A percentile compares a stretch with the other conserved stretches of the same genome.
Evolutionary conservation across 1,140 invertebrate genomes (phyloP).

Genomic region (Lasioglossum albipes): DNA sequence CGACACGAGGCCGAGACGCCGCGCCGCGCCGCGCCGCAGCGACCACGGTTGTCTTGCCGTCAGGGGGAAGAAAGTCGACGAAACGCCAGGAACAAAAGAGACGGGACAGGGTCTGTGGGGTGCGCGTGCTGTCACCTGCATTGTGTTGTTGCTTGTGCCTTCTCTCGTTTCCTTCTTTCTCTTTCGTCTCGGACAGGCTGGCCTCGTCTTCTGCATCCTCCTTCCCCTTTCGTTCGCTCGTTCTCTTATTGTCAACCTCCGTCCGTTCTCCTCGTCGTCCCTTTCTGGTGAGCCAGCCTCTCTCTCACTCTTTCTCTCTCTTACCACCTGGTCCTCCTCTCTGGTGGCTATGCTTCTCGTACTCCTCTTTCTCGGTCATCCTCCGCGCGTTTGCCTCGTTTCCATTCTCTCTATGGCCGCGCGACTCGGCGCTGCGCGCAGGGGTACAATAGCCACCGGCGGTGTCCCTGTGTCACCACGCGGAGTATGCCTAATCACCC

Average conservation of each 20-base stretch:
- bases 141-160: conserved; percentile 63
- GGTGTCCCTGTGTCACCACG: conserved; percentile 57
- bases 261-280: not conserved
- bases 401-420: not conserved
- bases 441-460: conserved; percentile 73
- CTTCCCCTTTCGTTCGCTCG: not conserved
- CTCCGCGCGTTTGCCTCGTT: conserved; percentile 18
- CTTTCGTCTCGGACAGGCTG: not conserved
- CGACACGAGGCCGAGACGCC: conserved; percentile 59
- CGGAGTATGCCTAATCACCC: conserved; percentile 75
- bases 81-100: conserved; percentile 66
- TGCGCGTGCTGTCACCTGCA: conserved; percentile 74
- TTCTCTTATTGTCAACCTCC: not conserved
- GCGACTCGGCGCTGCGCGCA: not conserved
- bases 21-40: conserved; percentile 4
- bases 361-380: conserved; percentile 7
- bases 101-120: conserved; percentile 61
- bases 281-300: not conserved
- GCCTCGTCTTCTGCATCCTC: not conserved
- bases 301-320: not conserved
- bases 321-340: conserved; percentile 8
- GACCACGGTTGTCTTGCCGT: conserved; percentile 63
- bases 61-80: conserved; percentile 64
- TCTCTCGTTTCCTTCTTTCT: conserved; percentile 15
- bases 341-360: conserved; percentile 1